These are phyloP conservation scores for Meriones psammophilus DNA, from an alignment of 2,797 vertebrate species.

Conservation along the genomic window DNA sequence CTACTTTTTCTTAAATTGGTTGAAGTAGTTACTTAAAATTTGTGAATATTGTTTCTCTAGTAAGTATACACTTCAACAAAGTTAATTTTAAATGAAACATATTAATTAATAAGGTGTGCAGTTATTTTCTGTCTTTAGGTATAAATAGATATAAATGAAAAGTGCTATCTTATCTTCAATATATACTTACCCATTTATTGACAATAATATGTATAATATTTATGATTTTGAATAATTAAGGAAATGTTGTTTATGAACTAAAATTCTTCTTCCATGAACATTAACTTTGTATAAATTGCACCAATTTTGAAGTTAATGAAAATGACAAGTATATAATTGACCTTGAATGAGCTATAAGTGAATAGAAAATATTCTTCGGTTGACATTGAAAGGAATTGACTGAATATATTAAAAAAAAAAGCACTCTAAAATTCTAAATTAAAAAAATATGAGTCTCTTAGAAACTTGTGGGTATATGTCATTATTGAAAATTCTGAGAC, in stretches of 20 bases:
- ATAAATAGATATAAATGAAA: neutral
- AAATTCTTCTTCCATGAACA: neutral
- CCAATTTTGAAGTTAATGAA: neutral
- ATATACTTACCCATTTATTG: neutral
- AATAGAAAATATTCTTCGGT: constrained; percentile 24
- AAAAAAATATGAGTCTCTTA: neutral
- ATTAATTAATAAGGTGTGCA: neutral
- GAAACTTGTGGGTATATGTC: constrained; percentile 45
- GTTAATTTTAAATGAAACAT: neutral
- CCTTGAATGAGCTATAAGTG: neutral
- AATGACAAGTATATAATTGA: neutral
- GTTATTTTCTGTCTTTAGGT: neutral
- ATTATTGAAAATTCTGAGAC: constrained; percentile 51
- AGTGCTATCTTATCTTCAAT: neutral
- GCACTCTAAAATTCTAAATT: neutral
- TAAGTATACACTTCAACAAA: neutral
- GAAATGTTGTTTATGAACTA: neutral
- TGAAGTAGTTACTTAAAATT: neutral
- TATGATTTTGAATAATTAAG: neutral
- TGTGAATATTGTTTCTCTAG: neutral
- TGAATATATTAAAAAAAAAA: neutral
- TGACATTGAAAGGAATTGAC: neutral
- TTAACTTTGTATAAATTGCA: neutral
- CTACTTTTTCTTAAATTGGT: neutral
- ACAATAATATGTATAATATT: neutral